Conservation (phyloP, 2,888 invertebrate genomes). For the Synanthedon vespiformis region DNA sequence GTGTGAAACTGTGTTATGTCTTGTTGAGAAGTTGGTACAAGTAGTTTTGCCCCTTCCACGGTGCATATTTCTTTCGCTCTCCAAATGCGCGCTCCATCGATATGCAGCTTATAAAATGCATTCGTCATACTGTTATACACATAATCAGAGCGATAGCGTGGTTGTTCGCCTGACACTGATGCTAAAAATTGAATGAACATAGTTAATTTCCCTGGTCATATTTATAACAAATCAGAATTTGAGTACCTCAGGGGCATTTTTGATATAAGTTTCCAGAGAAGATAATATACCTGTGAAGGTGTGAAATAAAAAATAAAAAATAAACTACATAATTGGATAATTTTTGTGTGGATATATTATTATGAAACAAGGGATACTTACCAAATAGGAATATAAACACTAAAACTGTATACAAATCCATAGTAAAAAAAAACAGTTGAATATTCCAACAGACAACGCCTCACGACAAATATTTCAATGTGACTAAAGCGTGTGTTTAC, state of each 20-base stretch:
- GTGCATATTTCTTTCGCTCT: conserved; percentile 14
- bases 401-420: not conserved
- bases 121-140: conserved; percentile 30
- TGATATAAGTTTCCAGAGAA: too few species aligned
- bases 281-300: too few species aligned
- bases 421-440: not conserved
- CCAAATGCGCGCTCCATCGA: conserved; percentile 11
- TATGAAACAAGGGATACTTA: not conserved
- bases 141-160: conserved; percentile 36
- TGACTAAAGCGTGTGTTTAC: not conserved
- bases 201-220: too few species aligned
- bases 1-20: conserved; percentile 31
- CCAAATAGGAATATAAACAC: not conserved
- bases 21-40: conserved; percentile 17
- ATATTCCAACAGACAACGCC: not conserved
- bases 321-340: too few species aligned
- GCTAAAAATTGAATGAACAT: not conserved
- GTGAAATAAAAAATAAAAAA: too few species aligned
- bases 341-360: too few species aligned
- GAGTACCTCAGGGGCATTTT: too few species aligned
- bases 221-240: too few species aligned
- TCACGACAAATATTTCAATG: not conserved
- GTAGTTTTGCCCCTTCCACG: conserved; percentile 29
- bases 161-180: conserved; percentile 9
- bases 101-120: conserved; percentile 47